These are phyloP conservation scores for Drosophila funebris DNA, from an alignment of 1,140 invertebrate genomes.

Conservation along the genomic window DNA sequence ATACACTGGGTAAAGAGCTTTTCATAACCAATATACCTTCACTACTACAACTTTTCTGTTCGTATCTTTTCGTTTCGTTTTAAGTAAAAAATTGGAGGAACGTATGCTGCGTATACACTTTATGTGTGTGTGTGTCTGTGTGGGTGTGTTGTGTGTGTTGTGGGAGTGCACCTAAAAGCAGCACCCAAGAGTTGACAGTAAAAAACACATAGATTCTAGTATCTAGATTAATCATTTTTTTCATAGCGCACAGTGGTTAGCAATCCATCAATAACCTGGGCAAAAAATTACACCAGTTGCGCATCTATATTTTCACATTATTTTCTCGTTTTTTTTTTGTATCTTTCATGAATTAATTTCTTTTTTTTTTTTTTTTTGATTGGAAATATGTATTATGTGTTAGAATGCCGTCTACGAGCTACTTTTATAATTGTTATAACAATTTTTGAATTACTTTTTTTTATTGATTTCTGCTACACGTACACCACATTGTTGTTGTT, in stretches of 20 bases:
- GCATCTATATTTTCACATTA: conserved; percentile 17
- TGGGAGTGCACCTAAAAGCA: conserved; percentile 25
- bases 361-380: conserved; percentile 43
- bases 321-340: conserved; percentile 20
- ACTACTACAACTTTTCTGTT: conserved; percentile 28
- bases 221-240: conserved; percentile 32
- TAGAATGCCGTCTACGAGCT: conserved; percentile 60
- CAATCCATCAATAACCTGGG: conserved; percentile 5
- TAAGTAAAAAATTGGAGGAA: conserved; percentile 59
- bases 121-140: conserved; percentile 22
- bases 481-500: conserved; percentile 32
- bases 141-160: neutral
- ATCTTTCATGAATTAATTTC: conserved; percentile 45
- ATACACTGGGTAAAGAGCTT: conserved; percentile 55
- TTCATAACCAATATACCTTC: conserved; percentile 9
- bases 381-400: conserved; percentile 44
- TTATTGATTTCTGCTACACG: conserved; percentile 20
- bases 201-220: conserved; percentile 52
- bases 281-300: conserved; percentile 45
- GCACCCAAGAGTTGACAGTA: conserved; percentile 46
- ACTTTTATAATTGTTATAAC: conserved; percentile 53
- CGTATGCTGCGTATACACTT: conserved; percentile 54
- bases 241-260: conserved; percentile 32
- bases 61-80: conserved; percentile 28
- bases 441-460: too few relatives aligned